Evolutionary conservation across 2,888 invertebrate genomes (phyloP), one percentile per base, ranked within the genome.

Genomic region (Bursaphelenchus okinawaensis): DNA sequence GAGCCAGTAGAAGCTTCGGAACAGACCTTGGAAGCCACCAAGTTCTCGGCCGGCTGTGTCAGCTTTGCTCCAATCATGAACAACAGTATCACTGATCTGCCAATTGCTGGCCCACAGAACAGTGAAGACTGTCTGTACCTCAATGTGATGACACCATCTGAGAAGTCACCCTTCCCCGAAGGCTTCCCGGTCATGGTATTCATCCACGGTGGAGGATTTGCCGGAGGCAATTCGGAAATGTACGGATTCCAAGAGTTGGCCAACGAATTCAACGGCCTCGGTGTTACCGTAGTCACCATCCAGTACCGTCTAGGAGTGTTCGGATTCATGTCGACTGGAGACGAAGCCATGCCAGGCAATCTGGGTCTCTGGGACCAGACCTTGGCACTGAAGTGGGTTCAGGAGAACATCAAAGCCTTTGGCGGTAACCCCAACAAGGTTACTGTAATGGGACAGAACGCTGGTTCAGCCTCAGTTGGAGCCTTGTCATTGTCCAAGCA

Each of bases 361-460:
- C 55, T 70, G 19, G 70, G 69, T 7, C 61, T 71, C 20, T 70
- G 70, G 70, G 70, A 70, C 54, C 70, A 70, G 61, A 31, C 50
- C 7, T 40, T 19, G 19, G 70, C 70, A 3, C 61, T 70, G 12
- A 58, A 31, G 23, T 65, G 67, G 57, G 58, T 70, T 27, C 66
- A 67, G 9, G 67, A 65, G 26, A 52, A 51, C n/a, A 63, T 68
- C 29, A 23, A 56, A 1, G 29, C 55, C 6, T 62, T 52, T 20
- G 65, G 65, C 16, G 65, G 65, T 1, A 40, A 65, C 28, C 61
- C 65, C 7, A 29, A 62, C 8, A 20, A 55, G 28, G 66, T 76
- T 51, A 76, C 75, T 0, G 51, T 76, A 8, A 72, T 69, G 71
- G 76, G 76, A 7, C 71, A 76, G 61, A 71, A 72, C 57, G 71